Conservation (phyloP, 2,113 vertebrate genomes). For the Cettia cetti region DNA sequence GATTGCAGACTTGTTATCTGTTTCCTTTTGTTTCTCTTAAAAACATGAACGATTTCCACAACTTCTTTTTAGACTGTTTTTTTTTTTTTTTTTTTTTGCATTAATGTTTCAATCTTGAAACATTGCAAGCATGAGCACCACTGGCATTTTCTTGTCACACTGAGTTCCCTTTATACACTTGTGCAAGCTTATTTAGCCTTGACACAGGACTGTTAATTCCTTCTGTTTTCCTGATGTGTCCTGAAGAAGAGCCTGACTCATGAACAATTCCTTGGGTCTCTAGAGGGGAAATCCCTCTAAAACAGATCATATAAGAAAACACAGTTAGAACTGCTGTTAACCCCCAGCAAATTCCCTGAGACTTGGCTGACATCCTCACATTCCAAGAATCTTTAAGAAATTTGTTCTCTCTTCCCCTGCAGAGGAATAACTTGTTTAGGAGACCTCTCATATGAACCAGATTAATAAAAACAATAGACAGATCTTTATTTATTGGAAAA, state of each 20-base stretch:
- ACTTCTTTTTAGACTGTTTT: not conserved
- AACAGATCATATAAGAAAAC: not conserved
- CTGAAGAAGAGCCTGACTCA: not conserved
- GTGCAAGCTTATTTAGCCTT: not conserved
- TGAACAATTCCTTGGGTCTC: not conserved
- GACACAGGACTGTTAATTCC: not conserved
- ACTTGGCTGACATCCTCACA: not conserved
- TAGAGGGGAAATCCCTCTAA: not conserved
- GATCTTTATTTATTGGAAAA: not conserved
- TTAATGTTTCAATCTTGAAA: not conserved
- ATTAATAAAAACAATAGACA: not conserved
- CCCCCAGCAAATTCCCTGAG: not conserved
- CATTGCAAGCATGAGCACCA: fast-evolving
- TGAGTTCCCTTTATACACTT: not conserved
- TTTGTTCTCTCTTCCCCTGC: not conserved
- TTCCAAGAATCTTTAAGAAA: slow-evolving; percentile 4
- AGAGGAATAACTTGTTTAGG: not conserved
- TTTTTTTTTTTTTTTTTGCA: not conserved
- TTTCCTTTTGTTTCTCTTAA: not conserved
- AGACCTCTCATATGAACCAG: not conserved
- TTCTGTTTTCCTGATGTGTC: not conserved
- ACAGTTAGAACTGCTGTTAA: not conserved
- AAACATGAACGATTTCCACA: not conserved
- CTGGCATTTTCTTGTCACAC: not conserved
- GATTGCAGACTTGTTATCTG: not conserved